Conservation (phyloP, 2,113 vertebrate genomes). For the Pelecanoides urinatrix region DNA sequence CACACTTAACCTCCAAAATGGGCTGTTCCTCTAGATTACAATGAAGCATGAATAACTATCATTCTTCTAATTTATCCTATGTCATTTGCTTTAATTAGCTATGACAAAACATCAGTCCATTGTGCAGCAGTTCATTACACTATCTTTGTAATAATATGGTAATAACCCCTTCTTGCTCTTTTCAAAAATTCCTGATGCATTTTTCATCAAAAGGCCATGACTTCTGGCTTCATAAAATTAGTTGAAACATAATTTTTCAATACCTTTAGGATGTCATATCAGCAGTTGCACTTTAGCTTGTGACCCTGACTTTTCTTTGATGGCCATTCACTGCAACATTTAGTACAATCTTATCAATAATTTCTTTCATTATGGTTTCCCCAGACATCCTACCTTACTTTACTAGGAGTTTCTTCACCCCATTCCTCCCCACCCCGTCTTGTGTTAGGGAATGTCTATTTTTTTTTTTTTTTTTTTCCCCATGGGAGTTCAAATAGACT, state of each 20-base stretch:
- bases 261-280: not conserved
- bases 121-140: not conserved
- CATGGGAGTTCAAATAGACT: not conserved
- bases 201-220: not conserved
- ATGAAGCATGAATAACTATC: not conserved
- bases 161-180: not conserved
- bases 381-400: not conserved
- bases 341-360: not conserved
- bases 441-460: not conserved
- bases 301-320: not conserved
- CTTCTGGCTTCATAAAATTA: not conserved
- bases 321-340: not conserved
- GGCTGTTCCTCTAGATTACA: not conserved
- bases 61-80: not conserved
- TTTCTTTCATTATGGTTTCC: not conserved
- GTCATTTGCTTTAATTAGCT: not conserved
- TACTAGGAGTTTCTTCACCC: not conserved
- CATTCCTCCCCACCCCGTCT: not conserved
- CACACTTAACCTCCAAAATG: not conserved
- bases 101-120: not conserved
- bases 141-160: not conserved
- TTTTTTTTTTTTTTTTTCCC: not conserved
- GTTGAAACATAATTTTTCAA: not conserved
- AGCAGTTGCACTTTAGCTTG: not conserved
- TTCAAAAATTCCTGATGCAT: not conserved